Percentiles rank a stretch among this genome's conserved stretches.
phyloP scores from a whole-genome alignment of 2,113 vertebrate genomes.

The Lampris megalopsis region DNA sequence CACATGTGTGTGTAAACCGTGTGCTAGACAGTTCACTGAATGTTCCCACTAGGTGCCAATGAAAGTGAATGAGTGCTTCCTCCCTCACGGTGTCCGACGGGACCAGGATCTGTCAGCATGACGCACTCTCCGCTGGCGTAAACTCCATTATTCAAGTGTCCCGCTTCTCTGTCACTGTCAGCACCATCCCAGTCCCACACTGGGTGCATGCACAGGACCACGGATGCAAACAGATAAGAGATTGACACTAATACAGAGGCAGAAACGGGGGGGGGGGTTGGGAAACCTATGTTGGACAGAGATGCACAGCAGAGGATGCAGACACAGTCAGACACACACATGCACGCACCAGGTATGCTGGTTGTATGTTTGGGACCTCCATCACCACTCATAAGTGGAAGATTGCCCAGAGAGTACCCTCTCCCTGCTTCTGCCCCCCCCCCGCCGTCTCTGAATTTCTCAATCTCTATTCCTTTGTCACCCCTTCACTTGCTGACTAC shows the following conservation, averaged over 20 bases:
- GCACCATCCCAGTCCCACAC: constrained; percentile 19
- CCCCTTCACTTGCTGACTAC: constrained; percentile 32
- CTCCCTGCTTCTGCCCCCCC: constrained; percentile 13
- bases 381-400: constrained; percentile 27
- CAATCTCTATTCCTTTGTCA: constrained; percentile 9
- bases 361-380: constrained; percentile 11
- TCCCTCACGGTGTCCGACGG: constrained; percentile 63
- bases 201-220: constrained; percentile 1
- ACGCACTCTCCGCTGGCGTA: constrained; percentile 69
- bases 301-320: too few species aligned
- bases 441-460: neutral
- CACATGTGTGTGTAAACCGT: constrained; percentile 8
- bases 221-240: constrained; percentile 2
- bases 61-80: constrained; percentile 71
- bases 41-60: constrained; percentile 58
- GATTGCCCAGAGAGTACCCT: constrained; percentile 31
- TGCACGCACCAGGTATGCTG: constrained; percentile 3
- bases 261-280: neutral
- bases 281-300: too few species aligned
- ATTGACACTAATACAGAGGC: neutral
- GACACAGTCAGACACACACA: neutral
- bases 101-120: constrained; percentile 71
- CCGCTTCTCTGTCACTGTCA: constrained; percentile 73
- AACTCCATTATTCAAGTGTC: constrained; percentile 77
- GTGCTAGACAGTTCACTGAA: constrained; percentile 15